These are phyloP conservation scores for Trissolcus brochymenae DNA, from an alignment of 2,888 invertebrate genomes.

Conservation along the genomic window DNA sequence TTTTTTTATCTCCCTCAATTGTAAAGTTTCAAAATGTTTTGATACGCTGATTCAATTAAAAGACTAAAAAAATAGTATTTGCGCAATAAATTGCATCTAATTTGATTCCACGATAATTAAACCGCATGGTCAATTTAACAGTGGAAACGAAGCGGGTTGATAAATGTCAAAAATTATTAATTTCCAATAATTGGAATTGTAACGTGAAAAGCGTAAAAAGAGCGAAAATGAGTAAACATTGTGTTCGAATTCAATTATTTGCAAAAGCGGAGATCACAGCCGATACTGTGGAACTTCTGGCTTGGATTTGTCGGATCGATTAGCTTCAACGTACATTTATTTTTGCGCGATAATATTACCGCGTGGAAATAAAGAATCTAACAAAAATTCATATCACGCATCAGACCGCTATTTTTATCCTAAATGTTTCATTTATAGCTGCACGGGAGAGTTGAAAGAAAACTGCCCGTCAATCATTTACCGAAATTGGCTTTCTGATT, in stretches of 20 bases:
- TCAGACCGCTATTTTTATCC: too few relatives aligned
- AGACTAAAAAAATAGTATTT: too few relatives aligned
- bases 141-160: conserved; percentile 2
- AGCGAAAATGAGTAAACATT: background rate
- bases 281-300: background rate
- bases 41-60: too few relatives aligned
- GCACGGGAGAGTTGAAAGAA: background rate
- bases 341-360: too few relatives aligned
- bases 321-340: background rate
- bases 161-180: conserved; percentile 9
- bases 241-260: conserved; percentile 3
- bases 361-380: too few relatives aligned
- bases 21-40: too few relatives aligned
- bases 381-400: too few relatives aligned
- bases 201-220: background rate
- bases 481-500: conserved; percentile 7
- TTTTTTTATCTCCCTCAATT: too few relatives aligned
- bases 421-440: too few relatives aligned
- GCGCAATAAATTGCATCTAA: too few relatives aligned
- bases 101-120: conserved; percentile 1
- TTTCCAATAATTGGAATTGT: conserved; percentile 17
- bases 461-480: conserved; percentile 1
- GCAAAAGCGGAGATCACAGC: background rate
- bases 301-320: conserved; percentile 1
- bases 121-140: conserved; percentile 7